Evolutionary conservation across 2,888 invertebrate species (phyloP).

Genomic region (Parnassius orleans): DNA sequence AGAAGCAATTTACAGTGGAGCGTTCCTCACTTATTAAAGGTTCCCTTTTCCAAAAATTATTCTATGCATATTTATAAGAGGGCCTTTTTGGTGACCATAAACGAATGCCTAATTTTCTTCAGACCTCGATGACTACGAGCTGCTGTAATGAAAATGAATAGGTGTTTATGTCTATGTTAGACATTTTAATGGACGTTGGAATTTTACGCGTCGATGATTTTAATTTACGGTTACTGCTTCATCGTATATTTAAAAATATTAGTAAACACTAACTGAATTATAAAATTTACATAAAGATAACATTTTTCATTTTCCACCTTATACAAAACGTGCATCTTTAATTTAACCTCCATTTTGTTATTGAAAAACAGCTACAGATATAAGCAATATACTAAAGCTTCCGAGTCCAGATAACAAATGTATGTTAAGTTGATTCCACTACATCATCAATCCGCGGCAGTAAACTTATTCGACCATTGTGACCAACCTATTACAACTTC

Average conservation of each 20-base stretch:
- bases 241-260: slow-evolving; percentile 12
- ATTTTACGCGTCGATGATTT: slow-evolving; percentile 23
- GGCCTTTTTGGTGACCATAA: slow-evolving; percentile 44
- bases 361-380: no score
- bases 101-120: slow-evolving; percentile 28
- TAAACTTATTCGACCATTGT: no score
- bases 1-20: slow-evolving; percentile 63
- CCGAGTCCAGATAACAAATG: no score
- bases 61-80: slow-evolving; percentile 66
- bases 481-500: no score
- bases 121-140: slow-evolving; percentile 7
- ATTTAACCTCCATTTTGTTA: no score
- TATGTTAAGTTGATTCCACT: no score
- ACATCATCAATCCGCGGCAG: no score
- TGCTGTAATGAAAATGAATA: slow-evolving; percentile 27
- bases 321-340: no score
- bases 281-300: not conserved
- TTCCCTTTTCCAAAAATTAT: slow-evolving; percentile 57
- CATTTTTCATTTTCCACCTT: no score
- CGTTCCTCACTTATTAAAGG: slow-evolving; percentile 55
- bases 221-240: slow-evolving; percentile 22
- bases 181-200: slow-evolving; percentile 27
- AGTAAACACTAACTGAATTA: slow-evolving; percentile 11
- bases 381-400: no score
- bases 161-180: slow-evolving; percentile 29